Evolutionary conservation across 1,140 invertebrate genomes (phyloP), one percentile per base, ranked within the genome.

Genomic region (Macrobrachium nipponense): DNA sequence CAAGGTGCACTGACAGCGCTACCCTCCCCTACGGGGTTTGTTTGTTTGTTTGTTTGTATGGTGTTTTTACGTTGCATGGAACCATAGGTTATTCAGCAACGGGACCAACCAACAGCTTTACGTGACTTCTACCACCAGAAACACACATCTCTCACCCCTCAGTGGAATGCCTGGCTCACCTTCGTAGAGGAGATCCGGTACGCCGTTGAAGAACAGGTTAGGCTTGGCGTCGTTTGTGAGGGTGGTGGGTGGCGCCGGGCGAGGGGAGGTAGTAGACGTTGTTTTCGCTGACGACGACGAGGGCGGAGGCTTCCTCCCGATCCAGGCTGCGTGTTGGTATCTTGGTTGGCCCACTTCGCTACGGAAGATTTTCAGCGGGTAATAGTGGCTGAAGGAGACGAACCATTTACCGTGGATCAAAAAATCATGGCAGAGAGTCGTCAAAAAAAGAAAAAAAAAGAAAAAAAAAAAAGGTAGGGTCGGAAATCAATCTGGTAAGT

Each of bases 161-260:
- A n/a, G n/a, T n/a, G n/a, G n/a, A n/a, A n/a, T n/a, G n/a, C n/a
- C n/a, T n/a, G n/a, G 5, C 43, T 90, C 92, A 98, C 97, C 97
- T 95, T 98, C 97, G 91, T 98, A 98, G 0, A 98, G 91, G 96
- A 97, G 98, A 92, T 98, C 97, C 0, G 97, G 96, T 23, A 98
- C 94, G 7, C 97, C 97, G 91, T 98, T 97, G 89, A 94, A 96
- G 62, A 98, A 93, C 66, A 95, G 93, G 12, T 95, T 95, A 10
- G 95, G 95, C 76, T 8, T 92, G 4, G 95, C 96, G 72, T 94
- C 92, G 0, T 96, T 97, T 36, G 98, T 93, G 61, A 95, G 93
- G 90, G 95, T 94, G 8, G 93, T 93, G 1, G 93, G 93, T 93
- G 2, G 93, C 94, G 14, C 93, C 93, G 12, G 95, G 95, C 68